Percentiles rank a stretch among this genome's conserved stretches.
phyloP scores from a whole-genome alignment of 2,113 vertebrate genomes.

The Dendropsophus ebraccatus region DNA sequence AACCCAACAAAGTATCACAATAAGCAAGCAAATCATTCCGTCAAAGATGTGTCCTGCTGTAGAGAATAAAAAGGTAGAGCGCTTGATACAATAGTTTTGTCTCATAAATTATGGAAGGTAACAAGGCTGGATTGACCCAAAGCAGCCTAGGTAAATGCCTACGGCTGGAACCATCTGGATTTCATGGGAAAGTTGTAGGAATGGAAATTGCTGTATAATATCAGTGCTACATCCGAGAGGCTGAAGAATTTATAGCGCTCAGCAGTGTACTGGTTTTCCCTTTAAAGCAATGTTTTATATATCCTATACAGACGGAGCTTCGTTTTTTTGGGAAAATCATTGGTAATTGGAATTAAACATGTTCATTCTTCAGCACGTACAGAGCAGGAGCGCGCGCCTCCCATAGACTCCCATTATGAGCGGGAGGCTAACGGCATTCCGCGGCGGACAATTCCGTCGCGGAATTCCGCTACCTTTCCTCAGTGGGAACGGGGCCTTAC shows the following conservation, averaged over 20 bases:
- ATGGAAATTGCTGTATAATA: neutral
- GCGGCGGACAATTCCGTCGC: too few relatives aligned
- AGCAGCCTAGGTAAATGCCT: neutral
- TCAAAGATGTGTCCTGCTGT: neutral
- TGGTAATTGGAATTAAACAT: too few relatives aligned
- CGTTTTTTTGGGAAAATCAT: too few relatives aligned
- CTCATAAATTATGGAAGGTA: neutral
- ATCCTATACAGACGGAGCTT: too few relatives aligned
- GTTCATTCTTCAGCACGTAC: too few relatives aligned
- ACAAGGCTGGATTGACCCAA: conserved; percentile 10
- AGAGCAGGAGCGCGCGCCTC: too few relatives aligned
- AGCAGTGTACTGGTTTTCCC: neutral
- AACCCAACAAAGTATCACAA: conserved; percentile 3
- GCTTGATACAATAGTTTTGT: neutral
- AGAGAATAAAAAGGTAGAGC: neutral
- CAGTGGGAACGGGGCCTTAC: too few relatives aligned
- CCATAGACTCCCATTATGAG: too few relatives aligned
- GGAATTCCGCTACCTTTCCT: too few relatives aligned
- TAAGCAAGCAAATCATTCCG: conserved; percentile 6
- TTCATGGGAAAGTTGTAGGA: neutral
- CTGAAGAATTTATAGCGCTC: neutral
- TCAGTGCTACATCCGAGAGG: neutral
- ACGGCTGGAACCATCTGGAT: conserved; percentile 24
- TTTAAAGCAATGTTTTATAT: neutral
- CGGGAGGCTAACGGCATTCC: too few relatives aligned